Evolutionary conservation across 2,113 vertebrate species (phyloP).

Genomic region (Orycteropus afer): DNA sequence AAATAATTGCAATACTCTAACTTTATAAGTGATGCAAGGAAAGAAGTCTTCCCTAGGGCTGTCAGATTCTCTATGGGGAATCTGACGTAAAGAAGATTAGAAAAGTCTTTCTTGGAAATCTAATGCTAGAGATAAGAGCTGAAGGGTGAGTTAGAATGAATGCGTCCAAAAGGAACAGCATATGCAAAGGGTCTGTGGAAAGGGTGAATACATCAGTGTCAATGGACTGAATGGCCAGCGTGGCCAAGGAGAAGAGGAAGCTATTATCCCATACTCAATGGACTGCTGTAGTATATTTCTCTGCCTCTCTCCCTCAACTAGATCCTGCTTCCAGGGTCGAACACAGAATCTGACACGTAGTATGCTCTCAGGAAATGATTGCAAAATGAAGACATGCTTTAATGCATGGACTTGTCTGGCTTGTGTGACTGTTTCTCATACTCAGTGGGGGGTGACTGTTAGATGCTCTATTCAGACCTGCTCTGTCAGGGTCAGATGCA

Average conservation of each 20-base stretch:
- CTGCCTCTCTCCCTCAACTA: not conserved
- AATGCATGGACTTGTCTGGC: not conserved
- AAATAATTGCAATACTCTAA: fast-evolving
- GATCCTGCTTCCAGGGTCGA: not conserved
- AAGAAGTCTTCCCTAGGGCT: not conserved
- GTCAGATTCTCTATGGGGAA: not conserved
- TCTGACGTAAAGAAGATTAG: not conserved
- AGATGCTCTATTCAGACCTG: not conserved
- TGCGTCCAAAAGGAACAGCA: not conserved
- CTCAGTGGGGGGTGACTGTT: not conserved
- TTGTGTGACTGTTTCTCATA: not conserved
- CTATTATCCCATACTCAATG: fast-evolving
- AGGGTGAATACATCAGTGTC: not conserved
- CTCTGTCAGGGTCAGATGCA: not conserved
- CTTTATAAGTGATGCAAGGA: not conserved
- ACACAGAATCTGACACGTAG: not conserved
- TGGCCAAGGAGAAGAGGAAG: not conserved
- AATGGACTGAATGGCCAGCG: not conserved
- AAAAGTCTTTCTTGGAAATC: not conserved
- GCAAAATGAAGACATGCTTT: not conserved
- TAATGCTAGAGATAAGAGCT: not conserved
- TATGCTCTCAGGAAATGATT: not conserved
- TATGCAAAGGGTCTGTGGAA: not conserved
- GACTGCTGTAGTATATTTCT: not conserved
- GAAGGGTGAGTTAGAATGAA: not conserved